Percentiles rank a stretch among this genome's conserved stretches.
phyloP scores from a whole-genome alignment of 2,113 vertebrate genomes.

The Gobiocypris rarus region DNA sequence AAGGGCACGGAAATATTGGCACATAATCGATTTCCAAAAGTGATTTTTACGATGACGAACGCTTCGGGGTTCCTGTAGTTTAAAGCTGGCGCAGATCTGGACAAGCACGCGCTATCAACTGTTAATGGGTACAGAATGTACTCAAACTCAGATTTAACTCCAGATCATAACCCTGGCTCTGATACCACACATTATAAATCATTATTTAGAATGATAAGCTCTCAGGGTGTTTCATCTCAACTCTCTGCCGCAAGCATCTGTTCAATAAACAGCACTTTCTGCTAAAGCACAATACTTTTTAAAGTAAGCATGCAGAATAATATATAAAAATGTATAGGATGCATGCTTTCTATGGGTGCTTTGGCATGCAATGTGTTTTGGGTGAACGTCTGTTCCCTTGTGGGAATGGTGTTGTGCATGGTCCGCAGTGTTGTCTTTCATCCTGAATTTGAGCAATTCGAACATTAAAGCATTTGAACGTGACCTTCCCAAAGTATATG shows the following conservation, averaged over 20 bases:
- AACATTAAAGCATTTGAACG: constrained; percentile 56
- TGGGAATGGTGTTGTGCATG: constrained; percentile 70
- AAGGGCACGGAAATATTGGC: constrained; percentile 18
- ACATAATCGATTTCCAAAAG: constrained; percentile 10
- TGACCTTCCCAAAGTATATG: not conserved
- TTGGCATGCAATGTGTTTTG: not conserved
- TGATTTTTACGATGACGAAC: constrained; percentile 30
- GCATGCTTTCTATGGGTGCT: not conserved
- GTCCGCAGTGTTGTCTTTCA: constrained; percentile 76
- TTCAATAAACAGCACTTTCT: not conserved
- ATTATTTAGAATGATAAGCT: constrained; percentile 1
- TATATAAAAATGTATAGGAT: not conserved
- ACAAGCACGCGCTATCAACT: constrained; percentile 33
- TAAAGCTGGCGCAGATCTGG: constrained; percentile 20
- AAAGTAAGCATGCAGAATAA: not conserved
- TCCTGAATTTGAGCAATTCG: constrained; percentile 57
- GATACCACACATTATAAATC: constrained; percentile 36
- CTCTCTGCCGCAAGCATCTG: not conserved
- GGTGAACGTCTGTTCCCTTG: constrained; percentile 66
- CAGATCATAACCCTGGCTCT: constrained; percentile 11
- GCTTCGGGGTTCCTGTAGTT: constrained; percentile 16
- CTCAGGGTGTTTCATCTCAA: not conserved
- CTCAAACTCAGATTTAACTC: constrained; percentile 39
- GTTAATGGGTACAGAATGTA: constrained; percentile 47
- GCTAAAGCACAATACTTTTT: constrained; percentile 5